Evolutionary conservation across 2,113 vertebrate species (phyloP), one percentile per base, ranked within the genome.

Genomic region (Eurystomus gularis): DNA sequence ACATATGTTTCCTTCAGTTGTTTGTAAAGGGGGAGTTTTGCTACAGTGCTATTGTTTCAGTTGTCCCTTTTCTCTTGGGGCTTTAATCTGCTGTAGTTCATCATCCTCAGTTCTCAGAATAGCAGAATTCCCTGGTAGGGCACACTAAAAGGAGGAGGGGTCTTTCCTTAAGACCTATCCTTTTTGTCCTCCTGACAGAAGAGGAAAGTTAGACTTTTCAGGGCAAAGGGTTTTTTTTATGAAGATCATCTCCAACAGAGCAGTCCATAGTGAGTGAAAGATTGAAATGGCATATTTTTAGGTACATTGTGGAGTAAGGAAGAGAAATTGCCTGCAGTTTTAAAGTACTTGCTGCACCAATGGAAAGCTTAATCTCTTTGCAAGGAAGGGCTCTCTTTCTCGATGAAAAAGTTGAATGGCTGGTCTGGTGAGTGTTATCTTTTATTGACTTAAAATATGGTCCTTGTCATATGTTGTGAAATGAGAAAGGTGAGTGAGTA

Each of bases 1-100:
- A 77, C 96, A 97, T 95, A 94, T 97, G 96, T 97, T 97, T 97
- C 96, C 96, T 97, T 97, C 86, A 89, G 93, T 97, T 97, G 96
- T 96, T 96, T 95, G 49, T 89, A 55, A 76, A 77, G 61, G 37
- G 66, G 58, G 69, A 86, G 42, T 49, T 91, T 69, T 89, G 66
- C 88, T 87, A 17, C 44, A 31, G 40, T 72, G 42, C 92, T 88
- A 96, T 97, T 97, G 96, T 96, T 96, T 94, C 72, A 48, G 26
- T 92, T 89, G 81, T 91, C 81, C 65, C 44, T 96, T 96, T 95
- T 93, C 95, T 95, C 92, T 79, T 0, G 44, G 94, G 95, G 35
- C 81, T 94, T 97, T 93, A 40, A 44, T 95, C 46, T 4, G 17
- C 82, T 92, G 42, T 52, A 83, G 26, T 88, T 92, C 77, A 64